Base-by-base conservation (phyloP, 2,113 vertebrate species). In the Fregetta grallaria region DNA sequence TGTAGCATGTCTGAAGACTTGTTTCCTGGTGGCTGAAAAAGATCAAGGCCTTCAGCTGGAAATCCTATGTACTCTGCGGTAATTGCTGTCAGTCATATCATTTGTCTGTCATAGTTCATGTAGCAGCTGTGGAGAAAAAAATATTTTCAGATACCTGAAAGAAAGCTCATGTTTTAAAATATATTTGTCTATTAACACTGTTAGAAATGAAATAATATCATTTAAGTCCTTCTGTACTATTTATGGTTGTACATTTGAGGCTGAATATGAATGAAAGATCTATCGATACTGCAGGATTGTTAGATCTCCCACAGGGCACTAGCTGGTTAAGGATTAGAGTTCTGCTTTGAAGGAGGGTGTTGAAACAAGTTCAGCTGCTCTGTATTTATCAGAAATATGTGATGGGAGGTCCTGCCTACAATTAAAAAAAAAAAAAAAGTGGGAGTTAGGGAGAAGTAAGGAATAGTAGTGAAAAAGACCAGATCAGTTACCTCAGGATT, bases 21-120 rank as follows among this genome's bases (percentile, higher is more conserved):
- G 36, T 84, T 79, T 90, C 56, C 62, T 93, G 53, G 23, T 92
- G n/a, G 26, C 72, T 94, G 93, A 88, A 95, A 88, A 88, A 94
- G 78, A 90, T 59, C 40, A 71, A 91, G 22, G 22, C 59, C 91
- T 96, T 85, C 29, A 83, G 47, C 95, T 86, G 50, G 55, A 92
- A 94, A 89, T 65, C 23, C 17, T 55, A 0, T 27, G 1, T 80
- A 27, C 32, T 92, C 10, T 59, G 34, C 67, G 63, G 40, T 70
- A 79, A 34, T 42, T 87, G 23, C 76, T 92, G 53, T 80, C 42
- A 75, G 30, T 74, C 59, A 25, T 56, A 30, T 36, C 4, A 55
- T 34, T 89, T 71, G 27, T 68, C 38, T 75, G 17, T 74, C 66
- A 38, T 53, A 67, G 52, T 72, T 86, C 22, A 55, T 91, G 53